Conservation (phyloP, 2,888 invertebrate species). For the Stenoptilia bipunctidactyla region DNA sequence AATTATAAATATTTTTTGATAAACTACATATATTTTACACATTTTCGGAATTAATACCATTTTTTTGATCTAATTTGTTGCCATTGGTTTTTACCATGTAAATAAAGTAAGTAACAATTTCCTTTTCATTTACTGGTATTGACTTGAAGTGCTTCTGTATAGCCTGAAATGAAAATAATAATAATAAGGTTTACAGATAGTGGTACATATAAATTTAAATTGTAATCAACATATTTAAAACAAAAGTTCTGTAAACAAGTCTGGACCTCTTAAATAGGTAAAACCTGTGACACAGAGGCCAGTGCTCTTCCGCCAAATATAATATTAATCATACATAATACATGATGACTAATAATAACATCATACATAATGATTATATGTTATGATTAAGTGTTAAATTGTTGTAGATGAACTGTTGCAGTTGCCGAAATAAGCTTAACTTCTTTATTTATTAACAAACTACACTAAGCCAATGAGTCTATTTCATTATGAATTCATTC, state of each 20-base stretch:
- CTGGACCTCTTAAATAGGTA: too few relatives aligned
- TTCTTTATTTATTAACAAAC: too few relatives aligned
- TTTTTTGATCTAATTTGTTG: constrained; percentile 88
- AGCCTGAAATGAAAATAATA: constrained; percentile 76
- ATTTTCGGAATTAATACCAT: constrained; percentile 78
- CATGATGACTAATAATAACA: constrained; percentile 2
- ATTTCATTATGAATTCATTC: too few relatives aligned
- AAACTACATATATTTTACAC: constrained; percentile 32
- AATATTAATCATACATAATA: constrained; percentile 1
- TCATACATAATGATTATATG: background rate
- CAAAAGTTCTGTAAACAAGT: too few relatives aligned
- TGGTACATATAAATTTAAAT: too few relatives aligned
- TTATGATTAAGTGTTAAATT: background rate
- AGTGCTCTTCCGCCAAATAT: too few relatives aligned
- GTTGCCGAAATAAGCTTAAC: too few relatives aligned
- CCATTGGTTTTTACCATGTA: constrained; percentile 96
- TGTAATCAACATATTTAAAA: too few relatives aligned
- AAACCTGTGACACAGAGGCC: too few relatives aligned
- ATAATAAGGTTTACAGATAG: too few relatives aligned
- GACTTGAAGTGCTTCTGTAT: constrained; percentile 96
- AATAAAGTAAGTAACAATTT: constrained; percentile 93
- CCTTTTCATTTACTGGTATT: constrained; percentile 94
- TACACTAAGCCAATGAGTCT: too few relatives aligned
- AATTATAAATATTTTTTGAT: constrained; percentile 35
- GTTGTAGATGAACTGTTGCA: background rate